A percentile compares a stretch with the other conserved stretches of the same genome.
These are phyloP conservation scores for Drosophila formosana DNA, from an alignment of 2,888 invertebrate genomes.

Conservation along the genomic window DNA sequence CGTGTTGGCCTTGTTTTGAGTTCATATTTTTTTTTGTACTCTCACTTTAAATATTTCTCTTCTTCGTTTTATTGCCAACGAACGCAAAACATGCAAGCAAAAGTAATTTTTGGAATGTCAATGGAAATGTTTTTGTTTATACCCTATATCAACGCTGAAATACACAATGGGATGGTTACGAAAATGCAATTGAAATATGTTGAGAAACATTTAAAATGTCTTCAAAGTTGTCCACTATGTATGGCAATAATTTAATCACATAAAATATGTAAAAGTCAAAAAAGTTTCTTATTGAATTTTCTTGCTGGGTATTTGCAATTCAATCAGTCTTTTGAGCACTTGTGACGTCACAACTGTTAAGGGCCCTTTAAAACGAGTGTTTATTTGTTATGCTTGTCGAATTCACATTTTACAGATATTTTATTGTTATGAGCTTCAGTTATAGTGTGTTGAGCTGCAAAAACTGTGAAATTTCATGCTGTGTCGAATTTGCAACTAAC, in stretches of 20 bases:
- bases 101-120: constrained; percentile 9
- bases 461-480: neutral
- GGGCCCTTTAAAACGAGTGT: too few species aligned
- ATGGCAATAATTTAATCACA: too few species aligned
- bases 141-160: neutral
- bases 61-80: neutral
- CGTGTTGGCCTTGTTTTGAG: constrained; percentile 43
- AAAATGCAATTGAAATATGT: too few species aligned
- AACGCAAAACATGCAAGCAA: constrained; percentile 6
- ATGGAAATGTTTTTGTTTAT: constrained; percentile 1
- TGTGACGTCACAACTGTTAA: too few species aligned
- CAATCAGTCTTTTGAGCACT: too few species aligned
- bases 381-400: too few species aligned
- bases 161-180: neutral
- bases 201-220: neutral
- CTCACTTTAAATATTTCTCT: constrained; percentile 20
- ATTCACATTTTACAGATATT: too few species aligned
- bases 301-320: too few species aligned
- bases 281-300: too few species aligned
- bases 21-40: constrained; percentile 22
- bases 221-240: too few species aligned
- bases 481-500: neutral
- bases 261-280: too few species aligned
- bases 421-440: neutral
- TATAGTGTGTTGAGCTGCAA: too few species aligned